These are phyloP conservation scores for Choristoneura fumiferana DNA, from an alignment of 1,140 invertebrate genomes.

Conservation along the genomic window DNA sequence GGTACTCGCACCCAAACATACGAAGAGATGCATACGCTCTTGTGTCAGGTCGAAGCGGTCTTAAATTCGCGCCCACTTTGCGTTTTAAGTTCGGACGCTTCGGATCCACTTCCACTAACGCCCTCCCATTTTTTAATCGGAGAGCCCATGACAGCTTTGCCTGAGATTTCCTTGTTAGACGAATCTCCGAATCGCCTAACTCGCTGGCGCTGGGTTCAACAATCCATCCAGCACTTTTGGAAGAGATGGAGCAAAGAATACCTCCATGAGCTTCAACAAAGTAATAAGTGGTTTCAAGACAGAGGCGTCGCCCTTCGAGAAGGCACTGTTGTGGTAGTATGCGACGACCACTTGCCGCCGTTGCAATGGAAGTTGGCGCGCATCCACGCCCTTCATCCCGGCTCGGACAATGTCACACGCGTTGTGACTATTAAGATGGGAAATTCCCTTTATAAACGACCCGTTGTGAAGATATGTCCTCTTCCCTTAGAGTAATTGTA, in stretches of 20 bases:
- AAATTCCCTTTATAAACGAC: too few species aligned
- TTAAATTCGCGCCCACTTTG: slow-evolving; percentile 43
- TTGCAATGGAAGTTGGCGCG: slow-evolving; percentile 41
- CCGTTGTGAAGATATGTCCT: too few species aligned
- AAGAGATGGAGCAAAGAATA: slow-evolving; percentile 41
- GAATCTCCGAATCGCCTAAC: slow-evolving; percentile 17
- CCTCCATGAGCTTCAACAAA: slow-evolving; percentile 34
- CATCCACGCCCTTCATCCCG: slow-evolving; percentile 34
- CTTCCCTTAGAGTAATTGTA: too few species aligned
- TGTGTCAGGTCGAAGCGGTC: slow-evolving; percentile 35
- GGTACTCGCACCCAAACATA: slow-evolving; percentile 27
- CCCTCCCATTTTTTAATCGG: too few species aligned
- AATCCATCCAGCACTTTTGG: slow-evolving; percentile 32
- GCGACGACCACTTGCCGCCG: slow-evolving; percentile 30
- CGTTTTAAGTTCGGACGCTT: slow-evolving; percentile 23
- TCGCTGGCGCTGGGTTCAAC: slow-evolving; percentile 31
- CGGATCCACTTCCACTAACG: slow-evolving; percentile 33
- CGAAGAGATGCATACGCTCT: slow-evolving; percentile 26
- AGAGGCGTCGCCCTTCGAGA: slow-evolving; percentile 8
- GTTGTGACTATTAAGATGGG: too few species aligned
- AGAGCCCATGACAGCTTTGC: too few species aligned
- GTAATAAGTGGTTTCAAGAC: slow-evolving; percentile 36
- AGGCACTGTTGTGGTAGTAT: slow-evolving; percentile 23
- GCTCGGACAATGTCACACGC: too few species aligned
- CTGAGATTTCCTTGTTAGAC: slow-evolving; percentile 19